Evolutionary conservation across 2,113 vertebrate species (phyloP).

Genomic region (Elephas maximus): DNA sequence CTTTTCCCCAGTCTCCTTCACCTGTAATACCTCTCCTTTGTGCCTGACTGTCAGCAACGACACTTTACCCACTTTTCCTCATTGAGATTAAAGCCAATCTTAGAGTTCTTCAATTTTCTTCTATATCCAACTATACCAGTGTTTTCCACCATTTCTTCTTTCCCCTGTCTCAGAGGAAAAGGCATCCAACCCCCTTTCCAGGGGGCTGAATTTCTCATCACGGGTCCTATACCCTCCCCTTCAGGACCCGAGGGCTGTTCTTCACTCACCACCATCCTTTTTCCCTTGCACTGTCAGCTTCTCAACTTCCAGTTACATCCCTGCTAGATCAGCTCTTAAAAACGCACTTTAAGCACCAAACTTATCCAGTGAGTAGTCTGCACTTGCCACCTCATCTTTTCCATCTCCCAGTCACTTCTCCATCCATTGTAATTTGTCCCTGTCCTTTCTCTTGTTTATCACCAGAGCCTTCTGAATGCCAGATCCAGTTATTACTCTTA

Average conservation of each 20-base stretch:
- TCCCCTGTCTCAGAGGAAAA: too few species aligned
- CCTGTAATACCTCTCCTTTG: background rate
- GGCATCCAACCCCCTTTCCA: too few species aligned
- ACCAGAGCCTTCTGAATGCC: background rate
- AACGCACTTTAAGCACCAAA: background rate
- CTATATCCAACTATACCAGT: background rate
- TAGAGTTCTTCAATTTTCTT: background rate
- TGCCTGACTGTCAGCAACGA: background rate
- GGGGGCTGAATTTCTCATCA: too few species aligned
- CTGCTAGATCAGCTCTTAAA: background rate
- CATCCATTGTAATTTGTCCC: background rate
- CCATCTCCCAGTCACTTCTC: background rate
- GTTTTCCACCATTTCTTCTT: background rate
- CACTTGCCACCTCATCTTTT: background rate
- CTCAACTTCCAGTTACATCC: background rate
- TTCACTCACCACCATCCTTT: background rate
- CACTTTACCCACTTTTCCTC: background rate
- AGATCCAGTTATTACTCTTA: background rate
- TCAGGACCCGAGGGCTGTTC: too few species aligned
- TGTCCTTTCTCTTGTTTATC: background rate
- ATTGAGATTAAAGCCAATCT: background rate
- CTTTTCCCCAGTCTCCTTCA: background rate
- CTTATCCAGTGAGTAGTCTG: background rate
- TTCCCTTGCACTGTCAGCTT: background rate
- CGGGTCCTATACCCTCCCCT: too few species aligned